phyloP scores from a whole-genome alignment of 35 echinoderm and acorn worm genomes.

The Heliocidaris tuberculata region DNA sequence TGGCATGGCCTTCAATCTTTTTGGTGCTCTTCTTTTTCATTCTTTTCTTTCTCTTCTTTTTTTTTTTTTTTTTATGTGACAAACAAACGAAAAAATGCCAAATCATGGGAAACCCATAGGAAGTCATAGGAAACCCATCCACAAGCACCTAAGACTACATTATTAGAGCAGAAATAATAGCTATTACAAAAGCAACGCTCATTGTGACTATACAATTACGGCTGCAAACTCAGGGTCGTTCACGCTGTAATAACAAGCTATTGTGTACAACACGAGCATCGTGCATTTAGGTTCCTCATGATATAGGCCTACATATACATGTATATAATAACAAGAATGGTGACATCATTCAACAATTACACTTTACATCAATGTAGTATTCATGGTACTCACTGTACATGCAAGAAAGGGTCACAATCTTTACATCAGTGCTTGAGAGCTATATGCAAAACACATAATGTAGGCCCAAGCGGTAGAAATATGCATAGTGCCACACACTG shows the following conservation, averaged over 20 bases:
- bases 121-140: not conserved
- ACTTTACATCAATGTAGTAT: no score
- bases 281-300: not conserved
- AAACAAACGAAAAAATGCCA: not conserved
- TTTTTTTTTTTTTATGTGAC: not conserved
- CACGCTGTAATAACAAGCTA: not conserved
- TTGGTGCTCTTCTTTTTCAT: not conserved
- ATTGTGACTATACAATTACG: not conserved
- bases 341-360: no score
- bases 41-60: no score
- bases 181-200: not conserved
- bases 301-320: not conserved
- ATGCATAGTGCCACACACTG: no score
- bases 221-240: not conserved
- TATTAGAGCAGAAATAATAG: not conserved
- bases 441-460: no score
- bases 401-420: no score
- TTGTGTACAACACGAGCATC: not conserved
- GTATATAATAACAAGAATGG: not conserved
- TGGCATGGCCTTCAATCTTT: not conserved
- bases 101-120: not conserved
- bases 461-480: no score
- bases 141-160: not conserved
- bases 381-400: no score
- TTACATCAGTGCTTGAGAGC: no score